phyloP scores from a whole-genome alignment of 2,797 vertebrate species.

The Gallinago stenura region DNA sequence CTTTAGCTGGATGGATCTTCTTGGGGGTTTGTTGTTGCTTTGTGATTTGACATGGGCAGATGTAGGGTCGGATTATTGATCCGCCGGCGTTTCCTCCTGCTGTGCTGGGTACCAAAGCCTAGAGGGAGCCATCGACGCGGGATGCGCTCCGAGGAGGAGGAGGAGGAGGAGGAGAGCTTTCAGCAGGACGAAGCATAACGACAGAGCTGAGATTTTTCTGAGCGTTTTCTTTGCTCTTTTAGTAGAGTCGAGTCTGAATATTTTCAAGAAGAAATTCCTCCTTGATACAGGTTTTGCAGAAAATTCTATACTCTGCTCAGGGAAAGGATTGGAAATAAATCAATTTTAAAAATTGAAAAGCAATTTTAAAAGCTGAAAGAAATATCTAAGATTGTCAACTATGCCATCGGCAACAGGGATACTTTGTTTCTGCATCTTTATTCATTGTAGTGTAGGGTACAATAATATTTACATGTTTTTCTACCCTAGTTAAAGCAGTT shows the following conservation, averaged over 20 bases:
- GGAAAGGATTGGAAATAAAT: slow-evolving; percentile 21
- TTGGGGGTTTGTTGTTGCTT: not conserved
- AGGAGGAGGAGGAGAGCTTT: not conserved
- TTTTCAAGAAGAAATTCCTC: not conserved
- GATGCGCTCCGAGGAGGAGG: not conserved
- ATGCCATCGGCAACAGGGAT: not conserved
- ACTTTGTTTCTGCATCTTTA: not conserved
- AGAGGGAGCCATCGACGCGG: slow-evolving; percentile 89
- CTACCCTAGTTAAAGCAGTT: slow-evolving; percentile 16
- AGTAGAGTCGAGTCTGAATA: not conserved
- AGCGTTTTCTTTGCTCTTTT: not conserved
- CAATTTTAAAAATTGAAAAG: not conserved
- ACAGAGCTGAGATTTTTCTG: not conserved
- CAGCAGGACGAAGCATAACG: not conserved
- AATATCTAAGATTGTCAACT: not conserved
- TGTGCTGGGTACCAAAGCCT: slow-evolving; percentile 80
- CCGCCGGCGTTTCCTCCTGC: slow-evolving; percentile 64
- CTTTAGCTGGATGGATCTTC: not conserved
- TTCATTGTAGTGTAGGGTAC: not conserved
- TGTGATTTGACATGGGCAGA: not conserved
- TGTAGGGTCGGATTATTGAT: not conserved
- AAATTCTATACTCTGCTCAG: not conserved
- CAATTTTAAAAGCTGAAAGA: not conserved
- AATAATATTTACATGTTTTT: not conserved
- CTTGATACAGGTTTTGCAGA: not conserved